Evolutionary conservation across 2,888 invertebrate genomes (phyloP), one percentile per base, ranked within the genome.

Genomic region (Cerastoderma edule): DNA sequence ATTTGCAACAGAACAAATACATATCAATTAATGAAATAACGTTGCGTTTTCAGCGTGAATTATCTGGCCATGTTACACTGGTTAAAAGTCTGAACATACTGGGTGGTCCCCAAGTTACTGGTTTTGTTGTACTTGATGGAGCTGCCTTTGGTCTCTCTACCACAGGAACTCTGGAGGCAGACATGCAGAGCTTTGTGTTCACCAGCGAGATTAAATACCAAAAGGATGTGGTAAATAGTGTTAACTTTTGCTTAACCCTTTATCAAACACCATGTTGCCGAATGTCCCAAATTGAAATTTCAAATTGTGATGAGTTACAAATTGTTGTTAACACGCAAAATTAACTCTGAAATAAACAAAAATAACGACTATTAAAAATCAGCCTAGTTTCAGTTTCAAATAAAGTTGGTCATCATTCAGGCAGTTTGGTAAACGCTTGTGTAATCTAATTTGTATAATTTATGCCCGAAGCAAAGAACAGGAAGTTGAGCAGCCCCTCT

Each of bases 141-240:
- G 56, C 66, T 19, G 54, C 70, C 32, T 75, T 67, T 28, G 53
- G 67, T 54, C 27, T 75, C 27, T 50, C 32, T 0, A 67, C 67
- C 24, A 48, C 54, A 30, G 72, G 72, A 16, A 72, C 22, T 24
- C 24, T 67, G n/a, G 39, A 46, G 19, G 72, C 67, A 44, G n/a
- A 30, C 24, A 16, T 48, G 0, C 54, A 57, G 16, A 60, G 67
- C 22, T 50, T 67, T 32, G 27, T 10, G 8, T 16, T 56, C 22
- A 24, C 53, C 2, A 30, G 53, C 24, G 68, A 68, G 5, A 22
- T 68, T 24, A 19, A 64, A 8, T 73, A 73, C 56, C 35, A 50
- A 5, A 73, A 73, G n/a, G 53, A 64, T 4, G 30, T 65, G 71
- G 71, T 71, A 71, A 28, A 33, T 19, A 4, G 8, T 16, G 8